These are phyloP conservation scores for Pentalonia nigronervosa DNA, from an alignment of 1,140 invertebrate species.

Conservation along the genomic window DNA sequence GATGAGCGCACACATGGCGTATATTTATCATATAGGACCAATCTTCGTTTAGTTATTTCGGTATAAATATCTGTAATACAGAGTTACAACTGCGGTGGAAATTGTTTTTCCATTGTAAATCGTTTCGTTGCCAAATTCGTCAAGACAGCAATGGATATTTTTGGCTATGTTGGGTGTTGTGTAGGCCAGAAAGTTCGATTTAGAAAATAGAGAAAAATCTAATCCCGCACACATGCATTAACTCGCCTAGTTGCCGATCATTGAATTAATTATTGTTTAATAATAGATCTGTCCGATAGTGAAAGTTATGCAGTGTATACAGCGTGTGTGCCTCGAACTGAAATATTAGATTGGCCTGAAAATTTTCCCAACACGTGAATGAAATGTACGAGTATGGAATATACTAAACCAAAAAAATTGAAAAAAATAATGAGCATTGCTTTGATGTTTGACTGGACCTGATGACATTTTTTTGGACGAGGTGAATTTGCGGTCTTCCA, in stretches of 20 bases:
- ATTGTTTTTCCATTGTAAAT: background rate
- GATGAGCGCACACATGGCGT: background rate
- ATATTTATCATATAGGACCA: background rate
- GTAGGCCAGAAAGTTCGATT: background rate
- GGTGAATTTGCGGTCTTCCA: too few relatives aligned
- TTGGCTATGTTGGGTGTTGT: background rate
- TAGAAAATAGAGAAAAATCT: background rate
- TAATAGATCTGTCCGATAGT: background rate
- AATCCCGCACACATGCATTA: background rate
- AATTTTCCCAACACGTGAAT: background rate
- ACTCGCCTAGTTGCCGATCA: background rate
- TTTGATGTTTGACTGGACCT: too few relatives aligned
- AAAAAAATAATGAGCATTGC: too few relatives aligned
- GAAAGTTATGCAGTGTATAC: background rate
- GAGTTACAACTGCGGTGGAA: background rate
- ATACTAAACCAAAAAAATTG: too few relatives aligned
- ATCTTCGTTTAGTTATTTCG: background rate
- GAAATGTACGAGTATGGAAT: background rate
- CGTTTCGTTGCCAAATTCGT: too few relatives aligned
- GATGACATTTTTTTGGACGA: too few relatives aligned
- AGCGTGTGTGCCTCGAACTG: background rate
- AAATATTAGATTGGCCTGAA: background rate
- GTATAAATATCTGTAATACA: background rate
- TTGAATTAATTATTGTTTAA: background rate
- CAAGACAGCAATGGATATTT: background rate